Evolutionary conservation across 2,113 vertebrate genomes (phyloP).

Genomic region (Cariama cristata): DNA sequence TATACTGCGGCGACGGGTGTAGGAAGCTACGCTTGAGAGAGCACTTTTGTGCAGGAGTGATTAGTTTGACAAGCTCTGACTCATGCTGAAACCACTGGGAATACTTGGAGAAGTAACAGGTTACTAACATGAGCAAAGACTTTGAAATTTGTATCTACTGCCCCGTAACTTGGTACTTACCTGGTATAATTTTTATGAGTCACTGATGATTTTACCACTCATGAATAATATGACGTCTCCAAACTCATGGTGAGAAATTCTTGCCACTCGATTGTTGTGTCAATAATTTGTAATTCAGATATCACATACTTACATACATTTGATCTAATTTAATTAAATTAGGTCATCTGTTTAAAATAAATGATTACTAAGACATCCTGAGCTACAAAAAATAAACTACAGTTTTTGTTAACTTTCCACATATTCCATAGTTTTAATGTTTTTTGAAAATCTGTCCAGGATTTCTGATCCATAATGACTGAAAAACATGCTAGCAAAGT

Average conservation of each 20-base stretch:
- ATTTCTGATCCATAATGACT: not conserved
- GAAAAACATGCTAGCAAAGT: not conserved
- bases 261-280: not conserved
- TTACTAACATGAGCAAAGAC: not conserved
- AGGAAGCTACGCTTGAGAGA: not conserved
- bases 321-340: not conserved
- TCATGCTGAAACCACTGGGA: not conserved
- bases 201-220: not conserved
- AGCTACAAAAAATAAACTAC: not conserved
- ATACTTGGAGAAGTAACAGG: not conserved
- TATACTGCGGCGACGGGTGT: not conserved
- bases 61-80: conserved; percentile 4
- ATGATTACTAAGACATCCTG: not conserved
- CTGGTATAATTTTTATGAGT: not conserved
- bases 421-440: not conserved
- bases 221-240: not conserved
- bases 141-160: not conserved
- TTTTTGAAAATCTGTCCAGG: not conserved
- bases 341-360: not conserved
- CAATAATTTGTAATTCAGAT: not conserved
- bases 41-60: not conserved
- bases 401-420: not conserved
- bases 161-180: not conserved
- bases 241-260: not conserved
- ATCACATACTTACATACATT: not conserved